Percentiles rank a stretch among this genome's conserved stretches.
Evolutionary conservation across 2,888 invertebrate genomes (phyloP).

Genomic region (Antheraea yamamai): DNA sequence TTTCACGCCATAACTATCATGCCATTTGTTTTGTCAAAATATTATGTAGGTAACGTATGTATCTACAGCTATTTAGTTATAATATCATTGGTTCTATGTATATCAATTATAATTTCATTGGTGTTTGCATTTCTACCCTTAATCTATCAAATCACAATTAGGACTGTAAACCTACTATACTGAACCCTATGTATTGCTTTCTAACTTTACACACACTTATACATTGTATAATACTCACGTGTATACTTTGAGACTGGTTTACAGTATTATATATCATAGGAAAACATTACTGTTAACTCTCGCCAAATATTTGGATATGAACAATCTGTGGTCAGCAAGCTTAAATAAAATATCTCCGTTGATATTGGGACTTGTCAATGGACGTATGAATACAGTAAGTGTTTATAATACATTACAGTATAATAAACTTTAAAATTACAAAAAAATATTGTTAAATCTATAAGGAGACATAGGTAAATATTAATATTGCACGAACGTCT

Average conservation of each 20-base stretch:
- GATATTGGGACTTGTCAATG: slow-evolving; percentile 2
- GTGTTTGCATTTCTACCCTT: too few relatives aligned
- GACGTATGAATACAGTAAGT: neutral
- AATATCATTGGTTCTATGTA: too few relatives aligned
- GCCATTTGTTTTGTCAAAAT: too few relatives aligned
- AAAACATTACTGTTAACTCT: slow-evolving; percentile 1
- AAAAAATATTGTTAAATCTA: neutral
- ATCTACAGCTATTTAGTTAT: too few relatives aligned
- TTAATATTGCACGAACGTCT: neutral
- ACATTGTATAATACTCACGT: neutral
- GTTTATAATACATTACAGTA: neutral
- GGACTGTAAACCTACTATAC: neutral
- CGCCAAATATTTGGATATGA: neutral
- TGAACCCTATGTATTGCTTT: neutral
- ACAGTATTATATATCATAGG: neutral
- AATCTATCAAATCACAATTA: neutral
- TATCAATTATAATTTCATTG: too few relatives aligned
- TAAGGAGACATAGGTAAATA: neutral
- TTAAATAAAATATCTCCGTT: neutral
- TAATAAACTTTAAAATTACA: neutral
- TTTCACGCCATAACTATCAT: too few relatives aligned
- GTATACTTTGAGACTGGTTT: neutral
- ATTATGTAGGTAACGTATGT: too few relatives aligned
- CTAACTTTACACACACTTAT: neutral
- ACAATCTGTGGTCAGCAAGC: neutral